Evolutionary conservation across 2,797 vertebrate species (phyloP).

Genomic region (Danio choprae): DNA sequence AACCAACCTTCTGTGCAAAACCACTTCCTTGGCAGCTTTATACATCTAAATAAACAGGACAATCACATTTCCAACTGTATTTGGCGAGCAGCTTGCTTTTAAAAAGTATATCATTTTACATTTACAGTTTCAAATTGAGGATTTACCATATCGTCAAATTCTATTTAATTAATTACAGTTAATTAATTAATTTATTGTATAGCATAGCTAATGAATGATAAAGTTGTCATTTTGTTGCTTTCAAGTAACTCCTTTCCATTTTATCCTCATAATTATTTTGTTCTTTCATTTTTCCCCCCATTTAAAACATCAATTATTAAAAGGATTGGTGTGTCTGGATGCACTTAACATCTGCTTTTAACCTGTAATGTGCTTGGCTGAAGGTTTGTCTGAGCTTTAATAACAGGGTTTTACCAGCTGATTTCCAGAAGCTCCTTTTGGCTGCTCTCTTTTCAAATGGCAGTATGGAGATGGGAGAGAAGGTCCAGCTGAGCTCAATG

Average conservation of each 20-base stretch:
- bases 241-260: neutral
- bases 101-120: neutral
- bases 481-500: constrained; percentile 52
- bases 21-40: neutral
- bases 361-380: neutral
- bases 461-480: constrained; percentile 42
- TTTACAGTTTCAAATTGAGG: neutral
- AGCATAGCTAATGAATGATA: too few species aligned
- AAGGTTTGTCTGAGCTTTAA: neutral
- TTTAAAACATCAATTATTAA: neutral
- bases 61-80: neutral
- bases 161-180: too few species aligned
- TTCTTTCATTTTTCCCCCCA: neutral
- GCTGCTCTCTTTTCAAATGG: constrained; percentile 47
- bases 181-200: too few species aligned
- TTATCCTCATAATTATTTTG: neutral
- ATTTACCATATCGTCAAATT: too few species aligned
- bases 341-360: constrained; percentile 16
- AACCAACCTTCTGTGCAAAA: neutral
- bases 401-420: constrained; percentile 57
- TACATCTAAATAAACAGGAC: neutral
- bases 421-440: constrained; percentile 55
- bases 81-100: neutral
- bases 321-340: neutral
- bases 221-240: too few species aligned